Base-by-base conservation (phyloP, 2,113 vertebrate species). In the Rhagologus leucostigma region DNA sequence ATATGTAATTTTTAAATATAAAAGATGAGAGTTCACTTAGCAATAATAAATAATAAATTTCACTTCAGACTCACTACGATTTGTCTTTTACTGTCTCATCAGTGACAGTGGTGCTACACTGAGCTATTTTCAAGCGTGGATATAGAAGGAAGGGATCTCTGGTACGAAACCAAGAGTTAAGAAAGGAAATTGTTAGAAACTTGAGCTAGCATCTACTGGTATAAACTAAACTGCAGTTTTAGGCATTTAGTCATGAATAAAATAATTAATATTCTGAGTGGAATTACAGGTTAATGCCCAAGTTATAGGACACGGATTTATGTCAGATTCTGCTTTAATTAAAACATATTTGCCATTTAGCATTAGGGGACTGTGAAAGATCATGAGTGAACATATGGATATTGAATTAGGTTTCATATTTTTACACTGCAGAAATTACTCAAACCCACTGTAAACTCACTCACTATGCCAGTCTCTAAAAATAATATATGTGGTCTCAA, bases 21-120 rank as follows among this genome's bases (percentile, higher is more conserved):
- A 75, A 90, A 6, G 0, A 11, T n/a, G 33, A 62, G 13, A 52
- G 20, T 46, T 87, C 8, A 35, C 7, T 32, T 37, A 55, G 70
- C 32, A 49, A 49, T 47, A 52, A 67, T 27, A 63, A 77, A 32
- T 41, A 64, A 71, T 50, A 57, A 83, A 16, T 30, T 19, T 69
- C 19, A 53, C 7, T 44, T n/a, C 33, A 46, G 47, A 62, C 44
- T 6, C 11, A 29, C 10, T 59, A n/a, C 1, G 2, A 32, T 79
- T 75, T 70, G 5, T 16, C 23, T 23, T 63, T 63, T 71, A 20
- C 22, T 68, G 13, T 77, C 21, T 69, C 13, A 42, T 2, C 9
- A 2, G 2, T 57, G 27, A 33, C 9, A 49, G 21, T 29, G 41
- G 16, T 1, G 2, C 11, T 85, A 39, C 3, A 3, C 32, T 26